Percentiles rank a stretch among this genome's conserved stretches.
These are phyloP conservation scores for Baryphthengus martii DNA, from an alignment of 2,113 vertebrate genomes.

Conservation along the genomic window DNA sequence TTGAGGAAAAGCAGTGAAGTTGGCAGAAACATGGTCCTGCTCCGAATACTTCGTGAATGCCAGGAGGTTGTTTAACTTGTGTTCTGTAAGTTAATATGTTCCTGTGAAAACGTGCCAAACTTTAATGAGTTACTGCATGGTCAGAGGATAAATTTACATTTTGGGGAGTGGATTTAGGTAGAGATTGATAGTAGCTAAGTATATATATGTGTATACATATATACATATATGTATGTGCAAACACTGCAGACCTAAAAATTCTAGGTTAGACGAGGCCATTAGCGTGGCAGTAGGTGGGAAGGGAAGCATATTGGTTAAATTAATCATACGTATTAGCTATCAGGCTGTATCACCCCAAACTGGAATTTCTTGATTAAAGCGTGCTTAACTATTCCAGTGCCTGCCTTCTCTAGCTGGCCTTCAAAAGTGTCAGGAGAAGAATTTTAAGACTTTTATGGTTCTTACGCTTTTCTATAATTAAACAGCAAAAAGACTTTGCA, in stretches of 20 bases:
- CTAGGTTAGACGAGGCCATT: background rate
- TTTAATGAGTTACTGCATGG: background rate
- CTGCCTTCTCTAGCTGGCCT: background rate
- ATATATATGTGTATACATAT: background rate
- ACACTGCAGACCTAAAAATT: background rate
- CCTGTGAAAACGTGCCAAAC: conserved; percentile 7
- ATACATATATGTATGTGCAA: background rate
- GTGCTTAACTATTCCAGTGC: background rate
- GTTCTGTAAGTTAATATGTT: background rate
- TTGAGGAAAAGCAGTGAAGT: conserved; percentile 44
- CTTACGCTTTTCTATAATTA: background rate
- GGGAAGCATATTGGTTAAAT: background rate
- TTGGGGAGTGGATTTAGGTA: conserved; percentile 9
- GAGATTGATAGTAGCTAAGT: background rate
- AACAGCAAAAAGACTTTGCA: background rate
- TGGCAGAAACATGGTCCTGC: background rate
- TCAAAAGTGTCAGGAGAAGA: background rate
- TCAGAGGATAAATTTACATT: background rate
- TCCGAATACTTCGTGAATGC: background rate
- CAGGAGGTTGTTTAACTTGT: conserved; percentile 37
- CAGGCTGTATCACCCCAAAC: background rate
- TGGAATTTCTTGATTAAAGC: conserved; percentile 1
- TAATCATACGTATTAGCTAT: background rate
- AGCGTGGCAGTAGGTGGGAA: background rate
- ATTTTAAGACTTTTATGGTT: background rate